Base-by-base conservation (phyloP, 2,888 invertebrate species). In the Lymantria dispar region DNA sequence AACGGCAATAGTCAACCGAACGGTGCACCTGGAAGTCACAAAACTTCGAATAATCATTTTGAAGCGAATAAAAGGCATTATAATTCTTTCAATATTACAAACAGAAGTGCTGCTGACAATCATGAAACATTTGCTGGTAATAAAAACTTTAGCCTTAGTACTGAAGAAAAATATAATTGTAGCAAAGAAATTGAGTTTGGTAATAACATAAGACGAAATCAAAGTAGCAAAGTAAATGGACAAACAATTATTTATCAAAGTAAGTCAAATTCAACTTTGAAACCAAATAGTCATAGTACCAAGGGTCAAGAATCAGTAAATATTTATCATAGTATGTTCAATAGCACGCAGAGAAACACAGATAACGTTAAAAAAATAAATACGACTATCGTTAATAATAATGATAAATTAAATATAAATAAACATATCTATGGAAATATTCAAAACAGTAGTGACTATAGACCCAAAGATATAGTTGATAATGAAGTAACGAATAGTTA, bases 401-500 rank as follows among this genome's bases (percentile, higher is more conserved):
- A 15, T 31, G 45, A 14, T 14, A 3, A 2, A 8, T n/a, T 10
- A 14, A 30, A 37, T 14, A 43, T 22, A 14, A 41, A 29, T 36
- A 51, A 11, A 12, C 33, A 12, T 0, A 3, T 3, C 22, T 5
- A 5, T 22, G 22, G 22, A 22, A 22, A 22, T 22, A 31, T 33
- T 42, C 3, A 38, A 8, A 40, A 2, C 9, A 29, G 8, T 1
- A 10, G 14, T 11, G 36, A 22, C 15, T 40, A 43, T 15, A 41
- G 38, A 3, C 50, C 39, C 7, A 48, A 63, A 15, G 54, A 51
- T 0, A 48, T 48, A 1, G 13, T 38, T 12, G 55, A 60, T 7
- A 60, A 62, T 7, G 60, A 64, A 39, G 52, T 62, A 1, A 57
- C 55, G 0, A 47, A 7, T 10, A 10, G 40, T 13, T 8, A 42